phyloP scores from a whole-genome alignment of 2,888 invertebrate species.

The Epistrophe grossulariae region DNA sequence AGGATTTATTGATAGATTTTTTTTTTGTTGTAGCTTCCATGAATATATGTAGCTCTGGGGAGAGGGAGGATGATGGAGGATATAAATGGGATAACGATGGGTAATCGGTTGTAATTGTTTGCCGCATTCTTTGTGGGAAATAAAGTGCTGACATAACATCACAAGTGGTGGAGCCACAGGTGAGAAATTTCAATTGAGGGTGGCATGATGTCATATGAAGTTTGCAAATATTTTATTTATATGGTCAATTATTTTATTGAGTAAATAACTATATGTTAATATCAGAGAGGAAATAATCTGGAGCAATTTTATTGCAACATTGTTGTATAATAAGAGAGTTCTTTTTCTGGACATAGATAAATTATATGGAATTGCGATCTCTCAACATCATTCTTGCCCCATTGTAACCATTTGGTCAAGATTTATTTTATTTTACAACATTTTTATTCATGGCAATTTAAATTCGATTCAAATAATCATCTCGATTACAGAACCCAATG shows the following conservation, averaged over 20 bases:
- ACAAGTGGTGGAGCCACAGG: conserved; percentile 11
- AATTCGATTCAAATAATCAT: too few species aligned
- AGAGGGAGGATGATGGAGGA: neutral
- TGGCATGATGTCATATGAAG: conserved; percentile 13
- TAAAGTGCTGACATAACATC: conserved; percentile 35
- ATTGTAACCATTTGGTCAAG: too few species aligned
- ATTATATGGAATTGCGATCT: too few species aligned
- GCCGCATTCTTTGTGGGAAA: conserved; percentile 24
- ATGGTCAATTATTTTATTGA: neutral
- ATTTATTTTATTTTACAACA: too few species aligned
- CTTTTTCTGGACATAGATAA: too few species aligned
- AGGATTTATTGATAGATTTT: conserved; percentile 28
- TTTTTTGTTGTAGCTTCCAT: neutral
- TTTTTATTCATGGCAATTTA: too few species aligned
- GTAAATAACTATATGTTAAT: neutral
- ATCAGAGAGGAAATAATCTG: neutral
- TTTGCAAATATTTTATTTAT: conserved; percentile 15
- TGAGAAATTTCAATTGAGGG: conserved; percentile 25
- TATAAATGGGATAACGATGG: conserved; percentile 30
- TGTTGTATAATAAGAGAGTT: too few species aligned
- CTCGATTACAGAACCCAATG: too few species aligned
- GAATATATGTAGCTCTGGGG: neutral
- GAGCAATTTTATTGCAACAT: neutral
- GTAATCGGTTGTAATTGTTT: conserved; percentile 44
- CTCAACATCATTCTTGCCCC: too few species aligned